Base-by-base conservation (phyloP, 2,113 vertebrate species). In the Platycercus adscitus region DNA sequence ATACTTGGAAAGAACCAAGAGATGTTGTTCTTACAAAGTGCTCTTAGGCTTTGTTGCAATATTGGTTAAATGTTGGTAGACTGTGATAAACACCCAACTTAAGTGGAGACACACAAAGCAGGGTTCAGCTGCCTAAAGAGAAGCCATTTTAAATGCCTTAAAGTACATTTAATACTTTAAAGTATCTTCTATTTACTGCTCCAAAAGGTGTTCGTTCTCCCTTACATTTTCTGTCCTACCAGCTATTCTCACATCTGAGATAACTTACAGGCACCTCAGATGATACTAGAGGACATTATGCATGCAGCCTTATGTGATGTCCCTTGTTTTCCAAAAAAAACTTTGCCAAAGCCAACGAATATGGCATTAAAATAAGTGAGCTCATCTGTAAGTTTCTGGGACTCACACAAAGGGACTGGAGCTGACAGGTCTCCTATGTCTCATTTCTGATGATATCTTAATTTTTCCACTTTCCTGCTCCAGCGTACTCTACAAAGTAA, bases 401-500 rank as follows among this genome's bases (percentile, higher is more conserved):
- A 31, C 55, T 65, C n/a, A 20, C 25, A n/a, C 29, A 26, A 18
- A 69, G 37, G 8, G 24, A 24, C n/a, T 29, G 37, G 19, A 50
- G 53, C 18, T 56, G 25, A 19, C 13, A n/a, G 43, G 31, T 33
- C 17, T 47, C n/a, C 26, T 12, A 33, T 10, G 29, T 29, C 47
- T 53, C 7, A 49, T 60, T 50, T 68, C 50, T 79, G 18, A 26
- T 10, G 16, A 3, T 29, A 25, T 8, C 26, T 60, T 31, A 8
- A 24, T 41, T 50, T 52, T 58, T 49, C 4, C 11, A 29, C 10
- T 47, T 73, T 24, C 20, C 15, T 71, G 28, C 24, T 61, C 63
- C 33, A 58, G 33, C 2, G 0, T 11, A 13, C 16, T 50, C 43
- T 56, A 43, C 1, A 1, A 28, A 29, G 7, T n/a, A 55, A 65